Evolutionary conservation across 2,797 vertebrate genomes (phyloP), one percentile per base, ranked within the genome.

Genomic region (Phrynocephalus guinanensis): DNA sequence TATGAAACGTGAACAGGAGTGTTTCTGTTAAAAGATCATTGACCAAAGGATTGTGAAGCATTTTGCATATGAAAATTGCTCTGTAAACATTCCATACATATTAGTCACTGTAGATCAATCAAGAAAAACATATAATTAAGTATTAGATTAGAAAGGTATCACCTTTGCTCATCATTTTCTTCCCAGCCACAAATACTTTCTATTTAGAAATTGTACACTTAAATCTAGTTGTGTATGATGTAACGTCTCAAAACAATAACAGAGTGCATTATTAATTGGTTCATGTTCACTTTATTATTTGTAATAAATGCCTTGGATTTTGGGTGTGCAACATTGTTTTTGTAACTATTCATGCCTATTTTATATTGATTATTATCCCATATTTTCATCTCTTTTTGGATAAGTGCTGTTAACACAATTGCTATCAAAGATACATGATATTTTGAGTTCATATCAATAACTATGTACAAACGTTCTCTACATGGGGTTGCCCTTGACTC

Each of bases 281-380:
- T 87, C n/a, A 77, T 86, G 90, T 71, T 93, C 50, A 79, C 82
- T 89, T 0, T 84, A 70, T 89, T 91, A 90, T 90, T 22, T 44
- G 60, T 83, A 85, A 90, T 89, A 38, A 48, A 72, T 72, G 84
- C 16, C 24, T 81, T 83, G 52, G 87, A 86, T 89, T 66, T 89
- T 93, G 91, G 88, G 26, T 87, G 91, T 84, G 63, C 75, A 78
- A 91, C 63, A 91, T 88, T 92, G 91, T 87, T 90, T 96, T 94
- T 91, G 85, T 84, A 88, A 93, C 83, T 87, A 83, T 90, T 91
- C 89, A 89, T 94, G 92, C 91, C 72, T 92, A 44, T 89, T 89
- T 93, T 93, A 90, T 93, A 83, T 85, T 88, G 83, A 93, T 13
- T 0, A 44, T 2, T 89, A 82, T 89, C 78, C 89, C 86, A 67